Conservation (phyloP, 2,797 vertebrate genomes). For the Masticophis lateralis region DNA sequence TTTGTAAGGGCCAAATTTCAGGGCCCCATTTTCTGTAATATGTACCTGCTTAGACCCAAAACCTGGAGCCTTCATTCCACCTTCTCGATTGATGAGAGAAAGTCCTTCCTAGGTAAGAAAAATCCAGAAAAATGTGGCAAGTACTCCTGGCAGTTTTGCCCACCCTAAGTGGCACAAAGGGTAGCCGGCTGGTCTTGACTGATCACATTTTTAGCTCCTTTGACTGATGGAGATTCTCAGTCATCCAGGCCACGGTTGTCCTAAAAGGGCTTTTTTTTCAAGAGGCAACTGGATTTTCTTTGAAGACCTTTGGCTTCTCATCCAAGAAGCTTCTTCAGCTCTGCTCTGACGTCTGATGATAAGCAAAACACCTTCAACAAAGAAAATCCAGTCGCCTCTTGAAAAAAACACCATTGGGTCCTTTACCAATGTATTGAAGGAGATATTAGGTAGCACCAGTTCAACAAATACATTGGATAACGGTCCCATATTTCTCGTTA, state of each 20-base stretch:
- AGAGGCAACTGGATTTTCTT: too few relatives aligned
- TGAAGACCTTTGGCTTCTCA: too few relatives aligned
- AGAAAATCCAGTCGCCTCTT: too few relatives aligned
- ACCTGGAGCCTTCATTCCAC: background rate
- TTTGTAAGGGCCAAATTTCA: background rate
- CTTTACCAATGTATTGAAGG: too few relatives aligned
- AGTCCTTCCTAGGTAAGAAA: background rate
- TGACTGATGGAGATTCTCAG: too few relatives aligned
- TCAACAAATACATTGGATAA: background rate
- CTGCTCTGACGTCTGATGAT: too few relatives aligned
- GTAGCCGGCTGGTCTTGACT: background rate
- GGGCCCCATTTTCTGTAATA: background rate
- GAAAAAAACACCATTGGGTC: too few relatives aligned
- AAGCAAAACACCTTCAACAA: too few relatives aligned
- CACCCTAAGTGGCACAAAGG: background rate
- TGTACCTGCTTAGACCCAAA: background rate
- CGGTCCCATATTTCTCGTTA: background rate
- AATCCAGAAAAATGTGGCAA: background rate
- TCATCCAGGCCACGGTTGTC: too few relatives aligned
- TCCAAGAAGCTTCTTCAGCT: too few relatives aligned
- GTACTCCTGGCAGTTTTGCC: background rate
- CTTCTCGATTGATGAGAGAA: background rate
- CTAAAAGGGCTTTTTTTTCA: too few relatives aligned
- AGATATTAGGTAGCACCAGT: background rate
- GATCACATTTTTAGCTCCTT: too few relatives aligned